Evolutionary conservation across 2,113 vertebrate genomes (phyloP).

Genomic region (Strix aluco): DNA sequence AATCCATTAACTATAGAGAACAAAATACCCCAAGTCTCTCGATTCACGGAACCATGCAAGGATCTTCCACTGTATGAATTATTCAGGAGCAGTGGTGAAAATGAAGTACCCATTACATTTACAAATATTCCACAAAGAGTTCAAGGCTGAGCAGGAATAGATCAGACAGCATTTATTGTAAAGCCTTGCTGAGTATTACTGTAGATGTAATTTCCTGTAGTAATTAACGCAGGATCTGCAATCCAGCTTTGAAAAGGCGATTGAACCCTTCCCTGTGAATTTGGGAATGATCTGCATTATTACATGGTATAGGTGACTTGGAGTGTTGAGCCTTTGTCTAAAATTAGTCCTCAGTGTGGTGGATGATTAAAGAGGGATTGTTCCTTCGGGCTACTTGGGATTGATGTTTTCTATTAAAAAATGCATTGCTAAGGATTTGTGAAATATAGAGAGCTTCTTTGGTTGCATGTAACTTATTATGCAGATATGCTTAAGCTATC

Average conservation of each 20-base stretch:
- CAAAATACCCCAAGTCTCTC: constrained; percentile 33
- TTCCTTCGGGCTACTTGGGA: constrained; percentile 55
- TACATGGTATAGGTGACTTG: constrained; percentile 12
- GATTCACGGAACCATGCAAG: constrained; percentile 6
- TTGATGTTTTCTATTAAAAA: constrained; percentile 72
- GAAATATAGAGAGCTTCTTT: constrained; percentile 26
- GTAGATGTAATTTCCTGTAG: constrained; percentile 28
- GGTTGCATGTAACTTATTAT: constrained; percentile 5
- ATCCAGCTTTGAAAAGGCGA: constrained; percentile 29
- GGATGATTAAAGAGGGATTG: constrained; percentile 61
- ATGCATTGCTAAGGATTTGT: constrained; percentile 29
- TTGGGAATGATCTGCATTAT: background rate
- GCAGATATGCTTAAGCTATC: constrained; percentile 42
- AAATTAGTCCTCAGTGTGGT: constrained; percentile 46
- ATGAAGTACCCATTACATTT: constrained; percentile 62
- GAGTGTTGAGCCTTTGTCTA: constrained; percentile 19
- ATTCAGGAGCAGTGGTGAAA: constrained; percentile 54
- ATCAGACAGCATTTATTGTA: constrained; percentile 58
- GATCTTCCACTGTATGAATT: constrained; percentile 55
- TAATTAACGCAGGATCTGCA: constrained; percentile 30
- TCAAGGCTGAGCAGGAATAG: constrained; percentile 50
- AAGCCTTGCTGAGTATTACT: constrained; percentile 23
- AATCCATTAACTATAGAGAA: constrained; percentile 51
- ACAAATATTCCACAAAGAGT: constrained; percentile 66
- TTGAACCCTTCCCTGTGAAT: constrained; percentile 28